A percentile compares a stretch with the other conserved stretches of the same genome.
Conservation (phyloP, 2,797 vertebrate species). For the Lepus oiostolus region DNA sequence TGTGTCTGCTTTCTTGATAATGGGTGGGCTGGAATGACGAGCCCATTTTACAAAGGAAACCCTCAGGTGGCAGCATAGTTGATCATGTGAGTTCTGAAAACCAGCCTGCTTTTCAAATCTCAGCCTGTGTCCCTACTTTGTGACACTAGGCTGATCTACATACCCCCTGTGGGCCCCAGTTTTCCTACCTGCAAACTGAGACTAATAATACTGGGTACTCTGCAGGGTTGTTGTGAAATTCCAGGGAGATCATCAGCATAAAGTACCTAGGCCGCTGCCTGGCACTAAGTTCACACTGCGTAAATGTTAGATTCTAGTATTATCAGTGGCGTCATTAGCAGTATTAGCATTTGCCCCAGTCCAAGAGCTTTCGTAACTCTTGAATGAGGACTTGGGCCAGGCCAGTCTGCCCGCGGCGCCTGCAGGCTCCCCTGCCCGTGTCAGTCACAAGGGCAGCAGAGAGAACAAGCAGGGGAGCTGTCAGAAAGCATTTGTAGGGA, state of each 20-base stretch:
- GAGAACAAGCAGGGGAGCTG: background rate
- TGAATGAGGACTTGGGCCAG: background rate
- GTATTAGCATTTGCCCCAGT: background rate
- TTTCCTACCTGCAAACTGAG: background rate
- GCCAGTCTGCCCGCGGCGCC: background rate
- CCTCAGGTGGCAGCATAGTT: no score
- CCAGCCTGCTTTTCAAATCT: background rate
- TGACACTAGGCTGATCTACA: background rate
- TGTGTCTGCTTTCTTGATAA: background rate
- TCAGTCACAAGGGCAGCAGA: background rate
- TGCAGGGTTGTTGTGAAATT: background rate
- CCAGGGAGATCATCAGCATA: background rate
- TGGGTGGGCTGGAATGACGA: background rate
- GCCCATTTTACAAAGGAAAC: background rate
- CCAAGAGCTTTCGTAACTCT: background rate
- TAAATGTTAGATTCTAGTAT: background rate
- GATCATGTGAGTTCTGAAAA: background rate
- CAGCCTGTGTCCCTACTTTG: background rate
- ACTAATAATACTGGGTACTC: background rate
- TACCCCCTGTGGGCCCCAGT: background rate
- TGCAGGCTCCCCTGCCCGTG: background rate
- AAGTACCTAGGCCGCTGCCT: background rate
- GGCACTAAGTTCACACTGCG: background rate
- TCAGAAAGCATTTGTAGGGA: slow-evolving; percentile 56
- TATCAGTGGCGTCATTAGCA: background rate